Evolutionary conservation across 2,888 invertebrate species (phyloP), one percentile per base, ranked within the genome.

Genomic region (Trichogramma dendrolimi): DNA sequence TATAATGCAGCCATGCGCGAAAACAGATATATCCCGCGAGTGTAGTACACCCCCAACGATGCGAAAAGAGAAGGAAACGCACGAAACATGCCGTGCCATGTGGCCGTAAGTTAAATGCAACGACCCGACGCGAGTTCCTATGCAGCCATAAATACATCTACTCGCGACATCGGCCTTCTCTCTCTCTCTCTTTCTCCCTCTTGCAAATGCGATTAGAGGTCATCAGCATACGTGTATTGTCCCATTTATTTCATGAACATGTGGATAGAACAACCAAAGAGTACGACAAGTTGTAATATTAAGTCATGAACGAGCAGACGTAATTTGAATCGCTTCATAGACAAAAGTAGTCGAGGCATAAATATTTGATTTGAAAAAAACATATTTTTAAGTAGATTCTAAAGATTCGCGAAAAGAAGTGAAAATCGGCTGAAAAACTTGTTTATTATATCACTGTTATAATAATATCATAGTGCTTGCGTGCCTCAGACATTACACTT

Each of bases 51-150:
- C 27, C 27, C 27, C 27, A 27, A 27, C 27, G 27, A 27, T 2
- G 27, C 27, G 27, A 44, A 58, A 54, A 62, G 43, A 62, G 55
- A 48, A 65, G 60, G 67, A 68, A 67, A 70, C 71, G 72, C 77
- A 76, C 76, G 76, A 70, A 72, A 76, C 71, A 71, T 76, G 71
- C 72, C 76, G 77, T 76, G 76, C 64, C 67, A 67, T 65, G 60
- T 60, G 63, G 72, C 71, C 74, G 71, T 76, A 70, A 72, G 71
- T 77, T 69, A 68, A 67, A 70, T 71, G 66, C 39, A 10, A 39
- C 39, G 5, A 4, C 44, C 1, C 7, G 14, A 8, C 42, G 52
- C 11, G 14, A 50, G 47, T 53, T 41, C 59, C 38, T 49, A 27
- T 39, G 41, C 42, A 27, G 53, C 48, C 55, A 40, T 56, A 55